Conservation (phyloP, 2,113 vertebrate genomes). For the Lamprotornis superbus region DNA sequence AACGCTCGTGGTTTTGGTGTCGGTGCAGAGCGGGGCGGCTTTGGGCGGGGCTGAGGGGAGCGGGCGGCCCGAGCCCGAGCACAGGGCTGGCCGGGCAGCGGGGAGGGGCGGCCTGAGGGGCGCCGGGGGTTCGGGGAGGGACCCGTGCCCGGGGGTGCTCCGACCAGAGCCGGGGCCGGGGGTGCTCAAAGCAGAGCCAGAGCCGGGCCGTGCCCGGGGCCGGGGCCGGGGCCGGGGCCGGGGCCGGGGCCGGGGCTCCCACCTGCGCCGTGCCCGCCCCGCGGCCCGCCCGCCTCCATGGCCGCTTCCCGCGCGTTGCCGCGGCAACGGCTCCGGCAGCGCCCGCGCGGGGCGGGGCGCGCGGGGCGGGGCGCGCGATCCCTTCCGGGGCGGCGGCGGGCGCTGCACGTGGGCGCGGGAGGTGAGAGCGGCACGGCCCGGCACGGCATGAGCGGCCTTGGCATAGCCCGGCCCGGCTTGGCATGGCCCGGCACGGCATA, state of each 20-base stretch:
- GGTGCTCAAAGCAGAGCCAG: background rate
- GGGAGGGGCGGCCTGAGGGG: background rate
- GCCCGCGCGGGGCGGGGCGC: too few relatives aligned
- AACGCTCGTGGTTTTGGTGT: fast-evolving
- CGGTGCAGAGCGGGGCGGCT: fast-evolving
- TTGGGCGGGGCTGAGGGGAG: fast-evolving
- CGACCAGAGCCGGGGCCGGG: too few relatives aligned
- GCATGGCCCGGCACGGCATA: too few relatives aligned
- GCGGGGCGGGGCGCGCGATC: too few relatives aligned
- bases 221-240: too few relatives aligned
- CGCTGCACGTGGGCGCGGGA: background rate
- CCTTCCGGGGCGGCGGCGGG: too few relatives aligned
- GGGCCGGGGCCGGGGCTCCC: background rate
- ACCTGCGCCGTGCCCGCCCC: background rate
- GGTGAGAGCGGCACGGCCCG: background rate
- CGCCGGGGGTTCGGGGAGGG: too few relatives aligned
- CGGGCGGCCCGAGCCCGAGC: too few relatives aligned
- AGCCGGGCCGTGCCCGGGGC: too few relatives aligned
- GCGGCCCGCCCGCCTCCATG: background rate
- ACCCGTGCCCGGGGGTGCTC: too few relatives aligned
- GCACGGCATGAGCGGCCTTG: background rate
- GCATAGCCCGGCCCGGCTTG: too few relatives aligned
- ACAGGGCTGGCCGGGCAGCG: background rate
- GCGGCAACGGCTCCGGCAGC: too few relatives aligned
- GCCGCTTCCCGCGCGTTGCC: background rate